Evolutionary conservation across 1,140 invertebrate species (phyloP).

Genomic region (Hycleus phaleratus): DNA sequence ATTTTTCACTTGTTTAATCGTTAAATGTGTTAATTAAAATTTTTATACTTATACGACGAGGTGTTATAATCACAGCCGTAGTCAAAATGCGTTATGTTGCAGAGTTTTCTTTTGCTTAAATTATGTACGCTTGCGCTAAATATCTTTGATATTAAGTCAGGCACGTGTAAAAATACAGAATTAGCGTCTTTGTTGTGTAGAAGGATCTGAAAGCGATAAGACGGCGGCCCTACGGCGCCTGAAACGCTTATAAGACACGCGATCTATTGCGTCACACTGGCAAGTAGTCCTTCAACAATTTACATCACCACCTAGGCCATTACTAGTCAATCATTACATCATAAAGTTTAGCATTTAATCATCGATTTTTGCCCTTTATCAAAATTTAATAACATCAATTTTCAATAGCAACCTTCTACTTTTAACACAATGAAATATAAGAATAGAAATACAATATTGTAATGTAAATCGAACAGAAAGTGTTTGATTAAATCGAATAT

Average conservation of each 20-base stretch:
- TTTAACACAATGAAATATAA: too few species aligned
- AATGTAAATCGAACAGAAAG: too few species aligned
- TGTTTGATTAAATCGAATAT: too few species aligned
- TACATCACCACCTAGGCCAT: not conserved
- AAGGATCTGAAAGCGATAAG: slow-evolving; percentile 33
- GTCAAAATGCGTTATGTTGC: slow-evolving; percentile 22
- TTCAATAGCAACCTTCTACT: too few species aligned
- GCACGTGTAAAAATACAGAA: slow-evolving; percentile 31
- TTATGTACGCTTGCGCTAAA: slow-evolving; percentile 25
- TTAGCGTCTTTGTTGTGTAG: slow-evolving; percentile 24
- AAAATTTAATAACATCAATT: not conserved
- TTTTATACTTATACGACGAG: slow-evolving; percentile 13
- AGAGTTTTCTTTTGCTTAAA: slow-evolving; percentile 7
- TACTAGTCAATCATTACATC: not conserved
- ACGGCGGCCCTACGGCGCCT: slow-evolving; percentile 29
- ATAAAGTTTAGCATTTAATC: not conserved
- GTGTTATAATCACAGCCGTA: slow-evolving; percentile 27
- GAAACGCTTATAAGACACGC: slow-evolving; percentile 27
- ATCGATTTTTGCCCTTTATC: not conserved
- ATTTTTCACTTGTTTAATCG: slow-evolving; percentile 22
- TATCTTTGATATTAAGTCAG: slow-evolving; percentile 15
- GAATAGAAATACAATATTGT: too few species aligned
- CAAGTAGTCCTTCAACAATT: not conserved
- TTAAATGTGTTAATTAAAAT: too few species aligned
- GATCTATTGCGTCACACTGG: slow-evolving; percentile 31